These are phyloP conservation scores for Zophobas morio DNA, from an alignment of 1,140 invertebrate species.

Conservation along the genomic window DNA sequence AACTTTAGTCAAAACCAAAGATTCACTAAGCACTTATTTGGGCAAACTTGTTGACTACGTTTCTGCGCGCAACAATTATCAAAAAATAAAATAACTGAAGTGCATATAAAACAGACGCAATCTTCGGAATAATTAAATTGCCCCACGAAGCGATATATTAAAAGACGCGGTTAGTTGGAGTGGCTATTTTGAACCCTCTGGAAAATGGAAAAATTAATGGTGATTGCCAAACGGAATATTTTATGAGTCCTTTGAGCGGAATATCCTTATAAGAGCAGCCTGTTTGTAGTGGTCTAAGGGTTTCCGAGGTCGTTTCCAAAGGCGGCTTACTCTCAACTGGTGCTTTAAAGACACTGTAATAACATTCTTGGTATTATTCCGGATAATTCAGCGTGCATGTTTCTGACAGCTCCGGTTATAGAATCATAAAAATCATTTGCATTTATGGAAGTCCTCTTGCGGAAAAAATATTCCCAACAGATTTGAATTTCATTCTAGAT, in stretches of 20 bases:
- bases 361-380: constrained; percentile 49
- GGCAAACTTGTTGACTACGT: too few relatives aligned
- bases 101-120: neutral
- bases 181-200: constrained; percentile 42
- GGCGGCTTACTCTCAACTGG: constrained; percentile 41
- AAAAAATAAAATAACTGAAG: neutral
- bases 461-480: constrained; percentile 25
- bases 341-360: constrained; percentile 45
- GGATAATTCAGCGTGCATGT: constrained; percentile 33
- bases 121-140: constrained; percentile 31
- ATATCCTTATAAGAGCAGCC: constrained; percentile 50
- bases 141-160: constrained; percentile 31
- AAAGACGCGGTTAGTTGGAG: constrained; percentile 33
- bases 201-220: constrained; percentile 50
- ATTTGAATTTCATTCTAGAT: constrained; percentile 30
- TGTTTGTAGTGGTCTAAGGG: constrained; percentile 50
- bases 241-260: constrained; percentile 50
- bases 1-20: too few relatives aligned
- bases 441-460: constrained; percentile 15
- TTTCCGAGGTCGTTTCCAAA: constrained; percentile 45
- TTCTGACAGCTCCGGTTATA: constrained; percentile 35
- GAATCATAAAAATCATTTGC: constrained; percentile 41
- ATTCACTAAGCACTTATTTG: too few relatives aligned
- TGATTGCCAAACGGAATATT: constrained; percentile 52
- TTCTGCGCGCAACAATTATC: neutral